A percentile compares a stretch with the other conserved stretches of the same genome.
These are phyloP conservation scores for Paratilapia polleni DNA, from an alignment of 2,113 vertebrate genomes.

Conservation along the genomic window DNA sequence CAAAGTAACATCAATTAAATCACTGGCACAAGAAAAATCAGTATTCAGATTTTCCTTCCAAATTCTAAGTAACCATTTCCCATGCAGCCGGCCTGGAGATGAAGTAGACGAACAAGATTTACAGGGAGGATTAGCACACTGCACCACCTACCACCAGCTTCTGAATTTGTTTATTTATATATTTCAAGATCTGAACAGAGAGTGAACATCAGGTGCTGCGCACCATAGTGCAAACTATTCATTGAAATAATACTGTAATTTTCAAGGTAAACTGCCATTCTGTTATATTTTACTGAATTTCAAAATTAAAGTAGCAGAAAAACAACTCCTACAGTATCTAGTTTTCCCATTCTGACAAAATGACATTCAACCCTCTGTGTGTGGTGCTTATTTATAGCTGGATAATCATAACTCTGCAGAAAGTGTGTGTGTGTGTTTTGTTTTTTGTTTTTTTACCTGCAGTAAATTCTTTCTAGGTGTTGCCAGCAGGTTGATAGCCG, in stretches of 20 bases:
- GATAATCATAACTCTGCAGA: neutral
- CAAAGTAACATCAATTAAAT: neutral
- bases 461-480: constrained; percentile 79
- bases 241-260: neutral
- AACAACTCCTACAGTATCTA: too few species aligned
- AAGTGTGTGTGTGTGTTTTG: neutral
- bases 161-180: neutral
- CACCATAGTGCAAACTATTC: neutral
- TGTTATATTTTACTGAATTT: neutral
- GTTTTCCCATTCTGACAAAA: neutral
- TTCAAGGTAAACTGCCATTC: neutral
- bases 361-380: neutral
- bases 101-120: neutral
- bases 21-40: neutral
- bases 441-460: constrained; percentile 71
- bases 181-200: neutral
- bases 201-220: neutral
- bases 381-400: constrained; percentile 5
- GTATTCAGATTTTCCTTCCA: neutral
- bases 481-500: constrained; percentile 81
- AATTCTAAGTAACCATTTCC: neutral
- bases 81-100: neutral
- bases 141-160: neutral
- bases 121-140: neutral
- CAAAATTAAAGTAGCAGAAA: neutral